Evolutionary conservation across 2,888 invertebrate species (phyloP), one percentile per base, ranked within the genome.

Genomic region (Eristalis arbustorum): DNA sequence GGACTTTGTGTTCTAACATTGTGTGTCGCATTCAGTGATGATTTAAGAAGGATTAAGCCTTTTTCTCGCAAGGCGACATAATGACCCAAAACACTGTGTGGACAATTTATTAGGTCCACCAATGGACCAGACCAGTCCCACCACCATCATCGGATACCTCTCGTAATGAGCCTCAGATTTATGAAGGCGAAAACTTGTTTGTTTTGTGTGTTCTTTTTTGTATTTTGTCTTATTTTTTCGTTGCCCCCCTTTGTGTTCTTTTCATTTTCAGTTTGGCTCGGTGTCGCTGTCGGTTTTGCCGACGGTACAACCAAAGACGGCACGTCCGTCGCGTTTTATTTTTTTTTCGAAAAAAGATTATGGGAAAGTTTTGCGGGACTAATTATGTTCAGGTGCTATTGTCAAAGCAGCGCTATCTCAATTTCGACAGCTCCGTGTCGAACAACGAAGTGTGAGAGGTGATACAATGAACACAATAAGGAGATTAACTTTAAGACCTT

Each of bases 11-110:
- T 76, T 76, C 84, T 84, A 81, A 85, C 68, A 64, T 80, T 68
- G 74, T 80, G 80, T 74, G 80, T 68, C 68, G 79, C 73, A 40
- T 74, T 59, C 81, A 78, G 73, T 87, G 87, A 87, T 87, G 87
- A 87, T 87, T 87, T 87, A 87, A 87, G 87, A 79, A 87, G 87
- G 87, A 87, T 83, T 87, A 87, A 87, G 87, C 74, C 79, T 87
- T 83, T 87, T 87, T 83, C 87, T 83, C 72, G 28, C 69, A 75
- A 49, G 78, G 72, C 83, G 87, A 87, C 87, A 87, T 87, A 87
- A 87, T 87, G 87, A 87, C 83, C 87, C 87, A 87, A 82, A 87
- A 87, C 87, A 87, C 82, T 79, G 83, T 49, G 49, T 75, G 83
- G 83, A 87, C 87, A 87, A 87, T 87, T 87, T 87, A 87, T 87